Evolutionary conservation across 1,140 invertebrate species (phyloP).

Genomic region (Euwallacea similis): DNA sequence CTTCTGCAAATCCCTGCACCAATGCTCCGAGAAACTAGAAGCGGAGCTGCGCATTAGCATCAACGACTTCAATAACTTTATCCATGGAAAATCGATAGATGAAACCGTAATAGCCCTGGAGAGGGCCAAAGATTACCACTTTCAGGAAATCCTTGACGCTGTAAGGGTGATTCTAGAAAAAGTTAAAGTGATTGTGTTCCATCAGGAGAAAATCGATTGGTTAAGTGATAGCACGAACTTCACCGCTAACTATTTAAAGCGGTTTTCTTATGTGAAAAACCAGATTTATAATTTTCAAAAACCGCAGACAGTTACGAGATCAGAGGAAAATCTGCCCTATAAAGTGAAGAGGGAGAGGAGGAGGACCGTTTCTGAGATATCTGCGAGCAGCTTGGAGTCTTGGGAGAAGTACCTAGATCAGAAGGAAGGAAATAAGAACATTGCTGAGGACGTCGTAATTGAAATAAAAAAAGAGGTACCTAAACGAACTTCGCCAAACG

Average conservation of each 20-base stretch:
- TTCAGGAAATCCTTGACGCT: conserved; percentile 37
- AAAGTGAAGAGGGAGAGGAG: conserved; percentile 29
- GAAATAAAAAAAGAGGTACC: conserved; percentile 24
- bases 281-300: conserved; percentile 34
- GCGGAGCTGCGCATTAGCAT: conserved; percentile 33
- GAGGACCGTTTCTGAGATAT: conserved; percentile 32
- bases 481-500: conserved; percentile 27
- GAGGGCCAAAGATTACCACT: conserved; percentile 43
- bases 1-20: conserved; percentile 34
- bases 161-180: conserved; percentile 33
- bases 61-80: conserved; percentile 26
- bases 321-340: conserved; percentile 8
- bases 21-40: conserved; percentile 37
- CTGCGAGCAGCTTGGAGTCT: conserved; percentile 29
- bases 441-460: background rate
- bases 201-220: conserved; percentile 32
- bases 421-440: conserved; percentile 24
- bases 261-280: conserved; percentile 36
- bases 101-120: conserved; percentile 34
- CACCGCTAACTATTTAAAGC: conserved; percentile 15
- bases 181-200: conserved; percentile 34
- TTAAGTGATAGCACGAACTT: conserved; percentile 30
- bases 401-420: conserved; percentile 41
- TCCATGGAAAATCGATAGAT: conserved; percentile 15
- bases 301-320: conserved; percentile 5